Evolutionary conservation across 1,140 invertebrate species (phyloP).

Genomic region (Octopus sinensis): DNA sequence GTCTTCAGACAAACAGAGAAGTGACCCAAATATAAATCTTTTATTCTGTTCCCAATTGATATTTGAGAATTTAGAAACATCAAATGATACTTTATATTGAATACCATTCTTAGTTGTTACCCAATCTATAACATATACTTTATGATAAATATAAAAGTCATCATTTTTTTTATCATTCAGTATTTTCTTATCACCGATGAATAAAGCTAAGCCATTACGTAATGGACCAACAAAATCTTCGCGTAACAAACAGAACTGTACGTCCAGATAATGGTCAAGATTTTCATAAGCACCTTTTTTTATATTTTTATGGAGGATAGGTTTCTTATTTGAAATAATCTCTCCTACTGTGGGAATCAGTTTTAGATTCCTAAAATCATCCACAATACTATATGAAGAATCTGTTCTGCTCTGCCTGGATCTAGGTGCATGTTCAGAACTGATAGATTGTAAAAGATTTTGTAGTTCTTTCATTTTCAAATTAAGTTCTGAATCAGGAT

Average conservation of each 20-base stretch:
- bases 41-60: constrained; percentile 58
- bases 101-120: constrained; percentile 39
- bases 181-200: constrained; percentile 17
- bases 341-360: constrained; percentile 48
- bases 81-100: constrained; percentile 44
- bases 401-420: not conserved
- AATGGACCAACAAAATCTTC: constrained; percentile 67
- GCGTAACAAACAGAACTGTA: constrained; percentile 72
- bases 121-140: constrained; percentile 41
- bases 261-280: constrained; percentile 72
- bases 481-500: not conserved
- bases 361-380: constrained; percentile 48
- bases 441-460: not conserved
- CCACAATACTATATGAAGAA: constrained; percentile 34
- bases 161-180: constrained; percentile 16
- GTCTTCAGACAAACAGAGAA: constrained; percentile 70
- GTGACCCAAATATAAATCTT: constrained; percentile 69
- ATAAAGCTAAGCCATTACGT: constrained; percentile 51
- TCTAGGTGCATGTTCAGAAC: not conserved
- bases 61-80: constrained; percentile 28
- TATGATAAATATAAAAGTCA: constrained; percentile 38
- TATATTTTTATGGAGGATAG: constrained; percentile 65
- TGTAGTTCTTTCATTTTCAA: not conserved
- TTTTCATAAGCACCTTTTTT: constrained; percentile 64
- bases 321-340: constrained; percentile 35